Evolutionary conservation across 2,888 invertebrate species (phyloP).

Genomic region (Oscheius myriophilus): DNA sequence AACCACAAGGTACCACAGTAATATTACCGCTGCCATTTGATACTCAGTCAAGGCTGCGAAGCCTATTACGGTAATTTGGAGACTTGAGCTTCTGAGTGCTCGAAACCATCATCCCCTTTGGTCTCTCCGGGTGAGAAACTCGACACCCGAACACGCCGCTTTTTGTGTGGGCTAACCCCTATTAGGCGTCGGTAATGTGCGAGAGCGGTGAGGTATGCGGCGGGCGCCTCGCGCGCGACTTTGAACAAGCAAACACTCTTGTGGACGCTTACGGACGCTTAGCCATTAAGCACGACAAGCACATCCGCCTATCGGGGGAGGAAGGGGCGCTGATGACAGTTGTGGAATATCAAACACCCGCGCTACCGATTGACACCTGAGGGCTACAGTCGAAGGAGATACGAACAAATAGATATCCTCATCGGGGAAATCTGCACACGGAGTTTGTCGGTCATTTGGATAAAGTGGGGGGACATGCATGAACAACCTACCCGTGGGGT

Average conservation of each 20-base stretch:
- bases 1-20: too few relatives aligned
- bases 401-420: too few relatives aligned
- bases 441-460: too few relatives aligned
- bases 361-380: not conserved
- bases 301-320: slow-evolving; percentile 22
- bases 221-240: slow-evolving; percentile 24
- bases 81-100: too few relatives aligned
- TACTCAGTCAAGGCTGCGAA: too few relatives aligned
- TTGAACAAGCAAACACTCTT: slow-evolving; percentile 36
- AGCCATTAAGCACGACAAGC: slow-evolving; percentile 32
- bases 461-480: too few relatives aligned
- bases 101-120: too few relatives aligned
- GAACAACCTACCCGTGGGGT: too few relatives aligned
- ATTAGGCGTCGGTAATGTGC: slow-evolving; percentile 27
- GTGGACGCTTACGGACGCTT: slow-evolving; percentile 28
- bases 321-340: too few relatives aligned
- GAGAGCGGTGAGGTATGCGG: slow-evolving; percentile 5
- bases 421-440: too few relatives aligned
- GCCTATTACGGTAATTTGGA: too few relatives aligned
- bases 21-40: too few relatives aligned
- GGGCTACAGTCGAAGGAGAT: not conserved
- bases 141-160: slow-evolving; percentile 21
- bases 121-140: slow-evolving; percentile 9
- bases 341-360: not conserved
- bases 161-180: slow-evolving; percentile 26